These are phyloP conservation scores for Mustelus asterias DNA, from an alignment of 2,113 vertebrate species.

Conservation along the genomic window DNA sequence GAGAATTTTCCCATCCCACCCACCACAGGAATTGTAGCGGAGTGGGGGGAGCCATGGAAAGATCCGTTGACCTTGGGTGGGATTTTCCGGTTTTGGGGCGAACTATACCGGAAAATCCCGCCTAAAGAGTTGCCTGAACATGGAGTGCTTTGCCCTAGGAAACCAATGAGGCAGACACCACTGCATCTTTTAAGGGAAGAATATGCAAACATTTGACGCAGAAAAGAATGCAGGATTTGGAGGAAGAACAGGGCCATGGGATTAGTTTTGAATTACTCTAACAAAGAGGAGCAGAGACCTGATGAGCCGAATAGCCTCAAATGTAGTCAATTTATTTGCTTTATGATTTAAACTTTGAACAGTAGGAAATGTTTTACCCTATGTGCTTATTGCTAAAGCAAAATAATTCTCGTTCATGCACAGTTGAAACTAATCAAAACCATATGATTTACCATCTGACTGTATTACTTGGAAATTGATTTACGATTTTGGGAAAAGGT, in stretches of 20 bases:
- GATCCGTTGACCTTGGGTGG: too few relatives aligned
- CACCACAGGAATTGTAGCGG: too few relatives aligned
- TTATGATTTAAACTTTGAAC: neutral
- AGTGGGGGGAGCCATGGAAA: too few relatives aligned
- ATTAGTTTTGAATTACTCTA: neutral
- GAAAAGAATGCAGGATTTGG: neutral
- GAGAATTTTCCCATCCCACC: too few relatives aligned
- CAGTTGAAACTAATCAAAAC: neutral
- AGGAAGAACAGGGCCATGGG: neutral
- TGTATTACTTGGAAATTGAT: neutral
- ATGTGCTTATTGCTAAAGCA: neutral
- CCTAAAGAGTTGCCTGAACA: neutral
- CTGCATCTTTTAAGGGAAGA: neutral
- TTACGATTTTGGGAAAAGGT: neutral
- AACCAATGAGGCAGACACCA: neutral
- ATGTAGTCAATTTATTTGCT: neutral
- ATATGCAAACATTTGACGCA: neutral
- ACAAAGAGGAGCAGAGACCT: neutral
- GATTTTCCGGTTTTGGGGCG: too few relatives aligned
- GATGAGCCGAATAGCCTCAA: neutral
- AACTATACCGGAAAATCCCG: too few relatives aligned
- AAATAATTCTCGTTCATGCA: neutral
- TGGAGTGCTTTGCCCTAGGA: neutral
- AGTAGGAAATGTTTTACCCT: neutral
- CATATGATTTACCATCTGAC: neutral